A percentile compares a stretch with the other conserved stretches of the same genome.
phyloP scores from a whole-genome alignment of 1,140 invertebrate species.

The Zaprionus lachaisei region DNA sequence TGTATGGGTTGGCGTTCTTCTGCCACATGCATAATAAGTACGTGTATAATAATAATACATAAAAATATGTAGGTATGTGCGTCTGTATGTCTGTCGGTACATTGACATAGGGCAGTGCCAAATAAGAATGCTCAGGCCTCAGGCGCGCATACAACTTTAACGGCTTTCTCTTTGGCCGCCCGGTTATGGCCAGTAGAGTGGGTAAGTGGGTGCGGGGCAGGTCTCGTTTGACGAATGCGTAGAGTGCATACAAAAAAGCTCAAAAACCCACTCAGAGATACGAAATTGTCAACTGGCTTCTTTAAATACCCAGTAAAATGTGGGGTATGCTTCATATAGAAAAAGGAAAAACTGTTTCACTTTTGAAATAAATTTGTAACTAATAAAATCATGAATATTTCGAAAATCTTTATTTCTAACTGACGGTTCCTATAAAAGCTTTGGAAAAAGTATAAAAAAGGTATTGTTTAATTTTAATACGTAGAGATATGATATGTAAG shows the following conservation, averaged over 20 bases:
- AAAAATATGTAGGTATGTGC: background rate
- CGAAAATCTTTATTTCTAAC: no score
- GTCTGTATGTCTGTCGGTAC: background rate
- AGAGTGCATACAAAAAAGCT: conserved; percentile 16
- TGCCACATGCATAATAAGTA: conserved; percentile 63
- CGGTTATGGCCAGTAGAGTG: conserved; percentile 21
- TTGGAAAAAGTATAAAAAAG: background rate
- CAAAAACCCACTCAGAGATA: conserved; percentile 17
- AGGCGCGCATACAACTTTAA: conserved; percentile 23
- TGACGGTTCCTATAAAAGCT: no score
- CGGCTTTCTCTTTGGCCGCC: conserved; percentile 41
- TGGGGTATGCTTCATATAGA: background rate
- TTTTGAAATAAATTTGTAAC: no score
- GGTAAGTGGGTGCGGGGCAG: conserved; percentile 11
- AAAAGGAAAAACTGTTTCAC: no score
- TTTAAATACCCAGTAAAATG: background rate
- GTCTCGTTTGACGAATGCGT: conserved; percentile 28
- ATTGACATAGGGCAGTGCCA: conserved; percentile 39
- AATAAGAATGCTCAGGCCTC: conserved; percentile 17
- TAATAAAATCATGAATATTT: no score
- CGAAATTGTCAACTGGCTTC: background rate
- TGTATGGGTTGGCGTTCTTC: conserved; percentile 49
- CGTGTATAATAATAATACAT: conserved; percentile 10
- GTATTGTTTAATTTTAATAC: no score
- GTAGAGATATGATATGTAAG: background rate